Evolutionary conservation across 2,797 vertebrate species (phyloP), one percentile per base, ranked within the genome.

Genomic region (Malurus leucopterus): DNA sequence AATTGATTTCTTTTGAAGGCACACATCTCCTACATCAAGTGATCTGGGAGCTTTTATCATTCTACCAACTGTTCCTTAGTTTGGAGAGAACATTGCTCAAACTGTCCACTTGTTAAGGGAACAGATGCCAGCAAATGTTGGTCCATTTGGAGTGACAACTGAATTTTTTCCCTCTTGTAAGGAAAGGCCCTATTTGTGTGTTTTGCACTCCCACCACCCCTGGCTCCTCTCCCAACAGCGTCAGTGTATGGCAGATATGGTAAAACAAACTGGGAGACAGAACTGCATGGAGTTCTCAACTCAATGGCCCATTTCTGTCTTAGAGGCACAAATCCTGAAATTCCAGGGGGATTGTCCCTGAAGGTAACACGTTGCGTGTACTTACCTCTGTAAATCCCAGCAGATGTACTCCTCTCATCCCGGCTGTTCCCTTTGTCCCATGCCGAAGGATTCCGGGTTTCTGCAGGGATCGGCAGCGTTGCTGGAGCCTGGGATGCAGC

Each of bases 401-500:
- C 29, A 2, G 5, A 2, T 3, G 5, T 27, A 0, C 11, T 86
- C 3, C 18, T 5, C 29, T 30, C 27, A 24, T 68, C 18, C 43
- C 0, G 2, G 2, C n/a, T 26, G 6, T 14, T 65, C 44, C 21
- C 23, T 8, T 36, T 12, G 43, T 15, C 29, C 0, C 82, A 34
- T 0, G 1, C 47, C 15, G 22, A 7, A 27, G 34, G 47, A 2
- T 15, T 0, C 15, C 0, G 0, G 5, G 0, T 46, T 41, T 40
- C 26, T 62, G 59, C 65, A 5, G 72, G 0, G 1, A 2, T 54
- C 7, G 11, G 51, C 44, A 36, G 32, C 29, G 19, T 47, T 70
- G 64, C 30, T 9, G 57, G 21, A 36, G 57, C 29, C 40, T 4
- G 29, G 44, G 26, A 3, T 49, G 46, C 20, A 2, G 11, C 47